Evolutionary conservation across 2,797 vertebrate species (phyloP), one percentile per base, ranked within the genome.

Genomic region (Spatula versicolor): DNA sequence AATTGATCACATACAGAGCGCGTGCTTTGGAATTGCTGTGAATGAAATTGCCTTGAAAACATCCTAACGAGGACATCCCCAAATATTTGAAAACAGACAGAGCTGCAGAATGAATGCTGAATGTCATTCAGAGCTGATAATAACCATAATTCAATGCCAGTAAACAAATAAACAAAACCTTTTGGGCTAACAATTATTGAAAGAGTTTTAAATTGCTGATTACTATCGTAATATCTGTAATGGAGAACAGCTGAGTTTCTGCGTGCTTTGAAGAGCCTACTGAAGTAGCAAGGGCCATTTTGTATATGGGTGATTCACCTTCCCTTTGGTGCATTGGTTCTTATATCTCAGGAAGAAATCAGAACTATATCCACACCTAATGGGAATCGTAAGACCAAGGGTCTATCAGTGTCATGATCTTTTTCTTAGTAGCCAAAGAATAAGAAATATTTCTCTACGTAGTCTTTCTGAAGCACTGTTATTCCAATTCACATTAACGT

Each of bases 231-330:
- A 83, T 93, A 92, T 86, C 88, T 84, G 88, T 95, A 94, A 96
- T 89, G 91, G 94, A 96, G 95, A 96, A 89, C 96, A 97, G 96
- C 96, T 97, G 96, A 97, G 76, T 96, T 95, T 95, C 93, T 91
- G 59, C 66, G 75, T 90, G 76, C 82, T 74, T 26, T 45, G 66
- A 93, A 90, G 80, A 92, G 86, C 77, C 88, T 84, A 62, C 68
- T 84, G 19, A 62, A 95, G 75, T 35, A 72, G 45, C 26, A 72
- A 86, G 60, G 72, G 77, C 13, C 6, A 15, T 60, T 91, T 75
- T 85, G 45, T 45, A 18, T 25, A 25, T 20, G 52, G 25, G 33
- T 18, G 35, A 48, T 79, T 93, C 76, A 41, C 35, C 37, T 52
- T 76, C 39, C 25, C 81, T 86, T 84, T 48, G 9, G n/a, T 31